These are phyloP conservation scores for Nasonia giraulti DNA, from an alignment of 1,140 invertebrate species.

Conservation along the genomic window DNA sequence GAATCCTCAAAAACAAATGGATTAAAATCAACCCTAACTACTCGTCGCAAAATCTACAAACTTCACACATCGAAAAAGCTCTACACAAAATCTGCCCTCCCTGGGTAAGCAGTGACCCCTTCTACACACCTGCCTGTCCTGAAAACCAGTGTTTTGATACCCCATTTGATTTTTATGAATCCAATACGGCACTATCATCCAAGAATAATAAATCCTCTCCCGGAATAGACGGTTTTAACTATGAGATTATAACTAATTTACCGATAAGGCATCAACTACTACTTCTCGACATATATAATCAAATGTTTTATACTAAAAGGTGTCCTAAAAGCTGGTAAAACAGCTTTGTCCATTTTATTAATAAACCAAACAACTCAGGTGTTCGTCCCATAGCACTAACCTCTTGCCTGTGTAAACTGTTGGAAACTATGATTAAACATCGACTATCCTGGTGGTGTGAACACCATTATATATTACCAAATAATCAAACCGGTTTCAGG, in stretches of 20 bases:
- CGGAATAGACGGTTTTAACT: not conserved
- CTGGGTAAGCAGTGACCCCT: no score
- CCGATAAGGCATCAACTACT: not conserved
- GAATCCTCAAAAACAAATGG: not conserved
- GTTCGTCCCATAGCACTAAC: conserved; percentile 21
- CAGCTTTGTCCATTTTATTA: not conserved
- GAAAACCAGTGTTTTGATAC: no score
- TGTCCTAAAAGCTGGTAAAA: not conserved
- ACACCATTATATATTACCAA: not conserved
- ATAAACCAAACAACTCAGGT: conserved; percentile 2
- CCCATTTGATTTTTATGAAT: not conserved
- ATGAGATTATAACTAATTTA: not conserved
- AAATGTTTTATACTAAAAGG: not conserved
- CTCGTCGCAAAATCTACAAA: not conserved
- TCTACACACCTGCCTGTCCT: no score
- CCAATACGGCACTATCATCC: no score
- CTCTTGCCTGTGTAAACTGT: conserved; percentile 14
- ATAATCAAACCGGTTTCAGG: conserved; percentile 7
- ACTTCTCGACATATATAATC: conserved; percentile 9
- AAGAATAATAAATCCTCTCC: not conserved
- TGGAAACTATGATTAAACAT: not conserved
- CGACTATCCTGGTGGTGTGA: not conserved
- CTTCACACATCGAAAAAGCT: not conserved
- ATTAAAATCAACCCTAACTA: not conserved
- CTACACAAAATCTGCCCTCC: not conserved